Base-by-base conservation (phyloP, 2,113 vertebrate species). In the Oplegnathus fasciatus region DNA sequence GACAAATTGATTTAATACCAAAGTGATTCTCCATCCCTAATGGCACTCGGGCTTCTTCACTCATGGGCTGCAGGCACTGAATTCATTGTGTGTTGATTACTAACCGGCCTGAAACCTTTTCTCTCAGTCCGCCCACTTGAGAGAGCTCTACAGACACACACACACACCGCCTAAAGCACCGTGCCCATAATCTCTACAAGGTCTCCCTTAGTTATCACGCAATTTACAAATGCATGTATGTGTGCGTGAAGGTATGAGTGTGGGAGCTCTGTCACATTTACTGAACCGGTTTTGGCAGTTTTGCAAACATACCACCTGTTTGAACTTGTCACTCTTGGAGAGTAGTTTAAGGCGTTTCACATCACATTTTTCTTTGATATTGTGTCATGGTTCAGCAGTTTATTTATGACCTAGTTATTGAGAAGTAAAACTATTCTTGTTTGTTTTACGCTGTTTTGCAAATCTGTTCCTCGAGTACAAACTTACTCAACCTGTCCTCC, bases 1-100 rank as follows among this genome's bases (percentile, higher is more conserved):
- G 95, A 95, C 95, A 94, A 96, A 96, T 94, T 95, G 94, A 96
- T 95, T 94, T 95, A 95, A 94, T 94, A 95, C 88, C 91, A 91
- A 93, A 94, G 94, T 87, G 92, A 91, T 93, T 95, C 90, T 93
- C 88, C 86, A 85, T 94, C 90, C 83, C 91, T 94, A 93, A 95
- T 95, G 93, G 91, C 86, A 83, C 89, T 89, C 52, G 14, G 81
- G 89, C 86, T 86, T 90, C 92, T 87, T 92, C 88, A 82, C 86
- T 93, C 86, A 84, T 84, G 70, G 84, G 89, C 92, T 86, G 60
- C 90, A 79, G 86, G 87, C 93, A 48, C 86, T 81, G 86, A 88
- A 91, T 93, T 93, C 92, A 91, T 89, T 93, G 93, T 94, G 89
- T 89, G 92, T 91, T 92, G 92, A 93, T 94, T 94, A 86, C 89